Base-by-base conservation (phyloP, 2,888 invertebrate species). In the Linnaemya vulpina region DNA sequence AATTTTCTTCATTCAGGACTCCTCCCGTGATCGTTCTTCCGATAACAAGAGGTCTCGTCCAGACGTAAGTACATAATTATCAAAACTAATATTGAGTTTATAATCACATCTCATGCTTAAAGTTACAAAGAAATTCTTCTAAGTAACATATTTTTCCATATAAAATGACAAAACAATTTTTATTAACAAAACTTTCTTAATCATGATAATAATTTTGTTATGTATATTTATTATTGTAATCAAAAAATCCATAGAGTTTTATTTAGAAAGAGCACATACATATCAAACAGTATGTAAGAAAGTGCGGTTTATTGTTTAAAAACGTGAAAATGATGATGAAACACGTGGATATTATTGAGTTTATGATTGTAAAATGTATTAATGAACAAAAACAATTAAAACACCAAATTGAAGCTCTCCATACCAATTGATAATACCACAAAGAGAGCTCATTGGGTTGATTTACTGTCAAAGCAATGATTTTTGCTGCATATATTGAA, bases 21-120 rank as follows among this genome's bases (percentile, higher is more conserved):
- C 89, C 7, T 92, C 92, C 3, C 90, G 92, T 11, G 92, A 92
- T 87, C 91, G 92, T 13, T 89, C 87, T 13, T 90, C 90, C 86
- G 92, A 92, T 40, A 89, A 91, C 17, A 92, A 92, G 81, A 90
- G 92, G 49, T 90, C 91, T 15, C 91, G 92, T 11, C 89, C 89
- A 89, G 92, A 92, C 89, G 92, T 92, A 91, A 92, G 92, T 89
- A 87, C n/a, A 63, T 1, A 70, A n/a, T 70, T 13, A 30, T 30
- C n/a, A 40, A 60, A 53, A 40, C 10, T 35, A 71, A 65, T 15
- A 65, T 43, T 65, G n/a, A 53, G 2, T 49, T 30, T 68, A 17
- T 51, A 73, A 62, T 55, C 7, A 38, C 53, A 77, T 67, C 67
- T 5, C 38, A 67, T 62, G 60, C 71, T 80, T 46, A 70, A 75